Percentiles rank a stretch among this genome's conserved stretches.
Evolutionary conservation across 64 coral and sea anemone genomes (phyloP).

Genomic region (Trachythela sp.): DNA sequence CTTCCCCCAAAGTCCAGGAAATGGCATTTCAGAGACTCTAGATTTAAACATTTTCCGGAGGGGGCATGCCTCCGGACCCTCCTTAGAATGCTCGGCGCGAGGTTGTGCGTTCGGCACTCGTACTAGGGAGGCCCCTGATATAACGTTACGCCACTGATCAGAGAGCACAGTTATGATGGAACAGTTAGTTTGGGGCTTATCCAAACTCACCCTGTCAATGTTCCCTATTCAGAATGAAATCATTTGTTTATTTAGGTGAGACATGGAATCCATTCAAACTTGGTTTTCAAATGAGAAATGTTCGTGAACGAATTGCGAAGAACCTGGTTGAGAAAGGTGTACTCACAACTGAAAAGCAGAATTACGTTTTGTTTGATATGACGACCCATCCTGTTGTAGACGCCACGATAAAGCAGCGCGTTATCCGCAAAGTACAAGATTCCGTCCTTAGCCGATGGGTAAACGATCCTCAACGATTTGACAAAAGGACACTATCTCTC

Average conservation of each 20-base stretch:
- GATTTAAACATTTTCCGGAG: too few relatives aligned
- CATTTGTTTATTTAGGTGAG: slow-evolving; percentile 62
- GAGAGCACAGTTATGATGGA: too few relatives aligned
- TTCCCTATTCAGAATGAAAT: too few relatives aligned
- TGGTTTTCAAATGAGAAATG: slow-evolving; percentile 92
- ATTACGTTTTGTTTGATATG: slow-evolving; percentile 97
- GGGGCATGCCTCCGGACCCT: too few relatives aligned
- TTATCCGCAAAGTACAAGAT: slow-evolving; percentile 89
- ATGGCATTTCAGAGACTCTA: too few relatives aligned
- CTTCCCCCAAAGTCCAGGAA: too few relatives aligned
- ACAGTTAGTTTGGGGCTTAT: too few relatives aligned
- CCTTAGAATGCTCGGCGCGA: too few relatives aligned
- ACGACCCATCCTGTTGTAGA: slow-evolving; percentile 96
- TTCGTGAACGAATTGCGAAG: slow-evolving; percentile 95
- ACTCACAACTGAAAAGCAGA: slow-evolving; percentile 97
- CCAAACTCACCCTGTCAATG: too few relatives aligned
- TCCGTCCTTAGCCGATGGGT: slow-evolving; percentile 89
- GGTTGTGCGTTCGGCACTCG: too few relatives aligned
- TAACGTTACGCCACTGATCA: too few relatives aligned
- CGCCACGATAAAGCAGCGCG: slow-evolving; percentile 65
- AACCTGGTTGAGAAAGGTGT: slow-evolving; percentile 99
- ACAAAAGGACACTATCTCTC: slow-evolving; percentile 67
- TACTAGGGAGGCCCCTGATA: too few relatives aligned
- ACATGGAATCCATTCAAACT: slow-evolving; percentile 97
- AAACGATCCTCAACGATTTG: slow-evolving; percentile 84